phyloP scores from a whole-genome alignment of 1,140 invertebrate species.

The Aphelinus certus region DNA sequence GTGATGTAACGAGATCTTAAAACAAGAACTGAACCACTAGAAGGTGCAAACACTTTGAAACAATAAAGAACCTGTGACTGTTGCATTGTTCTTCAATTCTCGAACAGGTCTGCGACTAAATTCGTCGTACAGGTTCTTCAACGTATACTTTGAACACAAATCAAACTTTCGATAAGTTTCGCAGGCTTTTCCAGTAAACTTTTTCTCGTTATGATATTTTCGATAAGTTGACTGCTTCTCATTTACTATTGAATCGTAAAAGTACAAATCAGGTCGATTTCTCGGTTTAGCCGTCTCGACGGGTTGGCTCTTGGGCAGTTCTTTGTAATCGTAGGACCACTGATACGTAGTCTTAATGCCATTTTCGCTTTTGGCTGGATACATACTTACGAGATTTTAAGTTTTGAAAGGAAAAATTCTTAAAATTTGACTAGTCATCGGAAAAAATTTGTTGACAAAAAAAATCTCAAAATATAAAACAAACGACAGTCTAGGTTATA shows the following conservation, averaged over 20 bases:
- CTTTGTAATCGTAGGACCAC: conserved; percentile 3
- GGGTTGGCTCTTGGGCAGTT: neutral
- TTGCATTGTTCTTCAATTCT: conserved; percentile 2
- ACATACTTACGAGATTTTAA: neutral
- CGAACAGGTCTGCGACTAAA: conserved; percentile 2
- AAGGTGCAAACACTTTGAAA: too few species aligned
- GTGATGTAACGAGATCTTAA: too few species aligned
- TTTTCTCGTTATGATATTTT: neutral
- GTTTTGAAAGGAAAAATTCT: neutral
- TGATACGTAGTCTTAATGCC: conserved; percentile 12
- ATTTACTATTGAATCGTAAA: conserved; percentile 26
- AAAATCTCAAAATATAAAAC: conserved; percentile 14
- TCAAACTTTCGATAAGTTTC: conserved; percentile 10
- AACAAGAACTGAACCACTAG: too few species aligned
- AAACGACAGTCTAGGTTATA: conserved; percentile 5
- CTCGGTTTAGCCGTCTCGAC: neutral
- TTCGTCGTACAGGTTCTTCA: conserved; percentile 25
- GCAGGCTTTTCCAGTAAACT: neutral
- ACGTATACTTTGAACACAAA: conserved; percentile 3
- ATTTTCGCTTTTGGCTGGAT: neutral
- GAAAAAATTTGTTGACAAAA: neutral
- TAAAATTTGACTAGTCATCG: conserved; percentile 1
- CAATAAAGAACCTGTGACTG: conserved; percentile 17
- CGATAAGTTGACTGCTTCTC: conserved; percentile 24
- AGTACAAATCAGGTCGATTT: conserved; percentile 13